Base-by-base conservation (phyloP, 92 coral and sea anemone genomes). In the Heliopora coerulea region DNA sequence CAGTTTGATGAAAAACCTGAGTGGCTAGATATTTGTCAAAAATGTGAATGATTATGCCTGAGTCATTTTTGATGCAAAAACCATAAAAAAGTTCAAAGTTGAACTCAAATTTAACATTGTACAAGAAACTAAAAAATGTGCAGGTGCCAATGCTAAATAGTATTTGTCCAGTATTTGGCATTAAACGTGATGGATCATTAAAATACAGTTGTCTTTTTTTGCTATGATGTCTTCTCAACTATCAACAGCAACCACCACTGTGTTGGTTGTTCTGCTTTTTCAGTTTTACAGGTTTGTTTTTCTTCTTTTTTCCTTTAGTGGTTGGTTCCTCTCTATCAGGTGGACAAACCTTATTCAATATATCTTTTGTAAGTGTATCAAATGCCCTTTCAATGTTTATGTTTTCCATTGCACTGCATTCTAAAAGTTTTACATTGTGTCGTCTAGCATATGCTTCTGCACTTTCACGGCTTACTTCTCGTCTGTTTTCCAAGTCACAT, bases 321-420 rank as follows among this genome's bases (percentile, higher is more conserved):
- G 74, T 68, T 25, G 87, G 82, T 40, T 95, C 99, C 62, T 95
- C 99, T 48, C 62, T 85, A 0, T 85, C 87, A 0, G 99, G 97
- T 28, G 99, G 99, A 58, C 99, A 95, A 6, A 95, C 99, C 62
- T 88, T 93, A 70, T 91, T 83, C 62, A 95, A 74, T 20, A 95
- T 95, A 61, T 95, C 91, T 65, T 86, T 80, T 14, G 99, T 95
- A 4, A 95, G 80, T 28, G 84, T 66, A 12, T 56, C 77, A 56
- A 95, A 95, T 26, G 99, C 90, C 52, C 68, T 89, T 31, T 95
- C 99, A 46, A 95, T 67, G 73, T 95, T 95, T 26, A 83, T 79
- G 28, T 84, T 88, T 54, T 91, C 81, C 74, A 90, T 73, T 3
- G 99, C 99, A 54, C 99, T 95, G 29, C 92, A 88, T 75, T 95